Evolutionary conservation across 2,888 invertebrate species (phyloP).

Genomic region (Tinea pellionella): DNA sequence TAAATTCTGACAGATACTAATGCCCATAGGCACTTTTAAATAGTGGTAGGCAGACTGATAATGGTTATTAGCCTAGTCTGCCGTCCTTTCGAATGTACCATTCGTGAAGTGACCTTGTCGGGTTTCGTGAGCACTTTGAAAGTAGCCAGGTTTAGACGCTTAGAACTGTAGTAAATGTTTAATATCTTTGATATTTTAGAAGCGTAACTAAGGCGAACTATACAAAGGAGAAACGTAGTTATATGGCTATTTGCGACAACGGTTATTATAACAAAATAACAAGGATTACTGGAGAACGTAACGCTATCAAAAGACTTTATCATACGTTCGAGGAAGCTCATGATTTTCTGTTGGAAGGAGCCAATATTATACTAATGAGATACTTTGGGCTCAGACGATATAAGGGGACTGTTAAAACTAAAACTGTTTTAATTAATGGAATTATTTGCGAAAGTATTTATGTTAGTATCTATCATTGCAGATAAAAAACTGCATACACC

Average conservation of each 20-base stretch:
- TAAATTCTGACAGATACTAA: too few relatives aligned
- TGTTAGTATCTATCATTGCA: too few relatives aligned
- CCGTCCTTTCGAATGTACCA: too few relatives aligned
- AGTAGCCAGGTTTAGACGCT: too few relatives aligned
- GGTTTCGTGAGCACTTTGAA: too few relatives aligned
- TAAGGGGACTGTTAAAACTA: constrained; percentile 64
- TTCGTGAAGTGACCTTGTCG: too few relatives aligned
- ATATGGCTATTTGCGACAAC: constrained; percentile 62
- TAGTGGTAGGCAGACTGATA: too few relatives aligned
- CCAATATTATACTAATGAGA: constrained; percentile 70
- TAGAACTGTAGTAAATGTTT: not conserved
- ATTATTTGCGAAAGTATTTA: constrained; percentile 70
- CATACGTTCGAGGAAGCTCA: constrained; percentile 58
- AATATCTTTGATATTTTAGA: constrained; percentile 28
- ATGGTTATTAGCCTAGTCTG: too few relatives aligned
- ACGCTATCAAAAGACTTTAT: constrained; percentile 55
- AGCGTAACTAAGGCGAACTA: constrained; percentile 48
- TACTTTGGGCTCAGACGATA: constrained; percentile 67
- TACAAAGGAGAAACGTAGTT: constrained; percentile 63
- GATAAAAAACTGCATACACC: too few relatives aligned
- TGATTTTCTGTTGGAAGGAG: constrained; percentile 71
- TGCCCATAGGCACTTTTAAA: too few relatives aligned
- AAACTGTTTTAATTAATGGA: constrained; percentile 70
- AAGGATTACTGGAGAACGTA: constrained; percentile 51
- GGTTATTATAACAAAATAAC: constrained; percentile 69